Conservation (phyloP, 2,113 vertebrate genomes). For the Nymphicus hollandicus region DNA sequence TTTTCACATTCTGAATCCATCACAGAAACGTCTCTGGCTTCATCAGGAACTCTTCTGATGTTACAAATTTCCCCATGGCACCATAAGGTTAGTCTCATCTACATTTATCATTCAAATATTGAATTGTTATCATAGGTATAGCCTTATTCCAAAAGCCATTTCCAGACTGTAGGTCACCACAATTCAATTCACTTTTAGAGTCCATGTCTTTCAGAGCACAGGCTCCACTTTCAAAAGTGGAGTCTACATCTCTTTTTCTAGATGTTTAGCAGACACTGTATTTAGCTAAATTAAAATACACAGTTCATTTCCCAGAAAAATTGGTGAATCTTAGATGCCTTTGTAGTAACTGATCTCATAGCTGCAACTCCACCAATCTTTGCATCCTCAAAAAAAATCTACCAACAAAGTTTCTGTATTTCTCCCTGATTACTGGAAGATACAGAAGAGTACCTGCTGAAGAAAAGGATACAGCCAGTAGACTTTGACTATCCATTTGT, state of each 20-base stretch:
- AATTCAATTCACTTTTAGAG: neutral
- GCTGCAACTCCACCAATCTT: neutral
- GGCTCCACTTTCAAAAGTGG: neutral
- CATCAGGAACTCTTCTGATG: neutral
- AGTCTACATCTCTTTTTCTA: neutral
- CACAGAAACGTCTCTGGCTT: neutral
- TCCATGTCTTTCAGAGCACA: neutral
- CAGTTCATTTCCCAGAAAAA: neutral
- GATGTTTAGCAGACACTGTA: neutral
- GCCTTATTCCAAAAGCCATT: neutral
- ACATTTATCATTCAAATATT: neutral
- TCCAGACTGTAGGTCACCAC: neutral
- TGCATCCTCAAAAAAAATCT: neutral
- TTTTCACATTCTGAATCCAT: neutral
- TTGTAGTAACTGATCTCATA: neutral
- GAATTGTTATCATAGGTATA: neutral
- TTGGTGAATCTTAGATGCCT: neutral
- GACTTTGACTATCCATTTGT: slow-evolving; percentile 16
- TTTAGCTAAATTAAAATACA: neutral
- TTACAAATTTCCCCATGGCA: neutral
- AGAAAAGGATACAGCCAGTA: neutral
- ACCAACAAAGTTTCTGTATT: neutral
- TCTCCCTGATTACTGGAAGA: neutral
- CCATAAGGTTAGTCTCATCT: neutral
- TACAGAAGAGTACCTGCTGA: neutral